phyloP scores from a whole-genome alignment of 2,797 vertebrate genomes.

The Takifugu rubripes region DNA sequence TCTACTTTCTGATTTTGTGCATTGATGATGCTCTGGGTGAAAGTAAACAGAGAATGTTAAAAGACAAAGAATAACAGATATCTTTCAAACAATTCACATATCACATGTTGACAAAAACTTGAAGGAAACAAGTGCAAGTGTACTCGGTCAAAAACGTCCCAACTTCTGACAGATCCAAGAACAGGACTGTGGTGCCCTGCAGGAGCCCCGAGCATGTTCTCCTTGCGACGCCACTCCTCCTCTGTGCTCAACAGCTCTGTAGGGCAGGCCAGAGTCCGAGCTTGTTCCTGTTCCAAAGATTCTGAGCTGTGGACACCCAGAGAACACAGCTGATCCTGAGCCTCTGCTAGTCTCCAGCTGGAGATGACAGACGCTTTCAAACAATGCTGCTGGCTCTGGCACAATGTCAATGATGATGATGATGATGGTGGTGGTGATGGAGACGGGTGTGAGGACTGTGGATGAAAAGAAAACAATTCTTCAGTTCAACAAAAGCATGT shows the following conservation, averaged over 20 bases:
- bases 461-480: neutral
- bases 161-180: conserved; percentile 78
- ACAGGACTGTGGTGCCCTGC: conserved; percentile 80
- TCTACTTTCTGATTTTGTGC: conserved; percentile 74
- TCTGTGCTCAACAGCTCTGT: conserved; percentile 85
- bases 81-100: neutral
- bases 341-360: conserved; percentile 91
- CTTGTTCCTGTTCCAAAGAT: conserved; percentile 89
- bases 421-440: conserved; percentile 48
- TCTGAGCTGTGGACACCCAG: conserved; percentile 94
- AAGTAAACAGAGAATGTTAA: neutral
- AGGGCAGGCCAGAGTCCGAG: conserved; percentile 79
- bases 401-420: conserved; percentile 69
- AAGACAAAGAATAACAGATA: conserved; percentile 1
- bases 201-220: conserved; percentile 83
- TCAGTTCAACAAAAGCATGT: neutral
- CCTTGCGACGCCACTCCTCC: conserved; percentile 93
- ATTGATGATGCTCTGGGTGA: conserved; percentile 92
- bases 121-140: neutral
- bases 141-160: conserved; percentile 95
- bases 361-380: conserved; percentile 90
- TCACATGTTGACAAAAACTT: neutral
- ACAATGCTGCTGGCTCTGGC: conserved; percentile 86
- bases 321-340: conserved; percentile 89
- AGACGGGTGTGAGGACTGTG: conserved; percentile 53